Conservation (phyloP, 2,888 invertebrate species). For the Fissipunctia ypsillon region DNA sequence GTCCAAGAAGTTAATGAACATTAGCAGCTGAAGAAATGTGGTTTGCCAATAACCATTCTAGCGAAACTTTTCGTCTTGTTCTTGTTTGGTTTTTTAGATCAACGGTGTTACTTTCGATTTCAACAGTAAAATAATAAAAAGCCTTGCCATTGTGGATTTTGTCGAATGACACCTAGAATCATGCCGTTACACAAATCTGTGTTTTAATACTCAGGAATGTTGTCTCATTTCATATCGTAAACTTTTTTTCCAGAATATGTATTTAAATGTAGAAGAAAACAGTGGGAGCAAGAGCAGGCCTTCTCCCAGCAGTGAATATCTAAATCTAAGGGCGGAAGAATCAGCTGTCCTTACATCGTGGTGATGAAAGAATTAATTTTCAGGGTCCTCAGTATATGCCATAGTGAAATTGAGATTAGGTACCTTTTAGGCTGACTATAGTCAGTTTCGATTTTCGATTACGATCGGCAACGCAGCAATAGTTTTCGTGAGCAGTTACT, state of each 20-base stretch:
- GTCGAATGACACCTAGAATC: not conserved
- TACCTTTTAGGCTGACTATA: not conserved
- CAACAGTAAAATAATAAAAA: constrained; percentile 3
- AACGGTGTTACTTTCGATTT: constrained; percentile 29
- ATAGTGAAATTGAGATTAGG: not conserved
- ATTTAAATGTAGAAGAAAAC: constrained; percentile 2
- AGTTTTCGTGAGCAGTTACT: constrained; percentile 19
- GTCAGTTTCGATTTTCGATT: constrained; percentile 17
- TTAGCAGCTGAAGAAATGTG: constrained; percentile 29
- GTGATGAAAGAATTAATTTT: not conserved
- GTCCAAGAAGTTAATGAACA: constrained; percentile 30
- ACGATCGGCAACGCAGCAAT: constrained; percentile 7
- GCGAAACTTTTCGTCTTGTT: constrained; percentile 27
- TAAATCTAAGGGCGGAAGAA: not conserved
- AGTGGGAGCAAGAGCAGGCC: not conserved
- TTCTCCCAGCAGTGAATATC: not conserved
- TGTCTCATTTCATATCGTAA: not conserved
- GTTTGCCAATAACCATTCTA: constrained; percentile 22
- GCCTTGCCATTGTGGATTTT: not conserved
- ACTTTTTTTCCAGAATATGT: not conserved
- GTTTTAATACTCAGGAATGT: constrained; percentile 3
- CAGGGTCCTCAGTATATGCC: not conserved
- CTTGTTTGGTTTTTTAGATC: constrained; percentile 13
- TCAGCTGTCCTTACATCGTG: not conserved
- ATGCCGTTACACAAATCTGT: constrained; percentile 5